Evolutionary conservation across 2,113 vertebrate genomes (phyloP), one percentile per base, ranked within the genome.

Genomic region (Falco punctatus): DNA sequence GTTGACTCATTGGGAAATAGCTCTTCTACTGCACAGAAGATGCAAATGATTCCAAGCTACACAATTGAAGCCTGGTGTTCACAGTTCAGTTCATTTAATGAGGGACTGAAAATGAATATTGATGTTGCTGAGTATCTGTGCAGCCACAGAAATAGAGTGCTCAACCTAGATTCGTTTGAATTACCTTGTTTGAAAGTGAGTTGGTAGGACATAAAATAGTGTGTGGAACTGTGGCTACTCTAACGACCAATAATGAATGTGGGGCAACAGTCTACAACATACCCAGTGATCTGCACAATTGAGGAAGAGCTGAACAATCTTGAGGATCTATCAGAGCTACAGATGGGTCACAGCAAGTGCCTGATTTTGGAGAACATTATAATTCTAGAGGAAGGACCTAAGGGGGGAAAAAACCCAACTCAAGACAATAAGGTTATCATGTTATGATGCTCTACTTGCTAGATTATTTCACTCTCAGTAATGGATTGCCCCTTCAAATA

Each of bases 381-480:
- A 14, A 40, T 65, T 86, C 7, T 13, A 77, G 40, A 77, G 18
- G 40, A 86, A 35, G 12, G 16, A 64, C 7, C 21, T 46, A 71
- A 49, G 10, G 15, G 13, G 22, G 3, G 30, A 77, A 38, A 54
- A 74, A 27, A 0, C 0, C 0, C 21, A 67, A 40, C 4, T 59
- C 12, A 44, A 26, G 62, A 4, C 7, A 35, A 67, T 75, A 75
- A 32, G 10, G 27, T 70, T 86, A 54, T 57, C 40, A 81, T 52
- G 14, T 49, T 77, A 38, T 13, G 18, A 79, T 58, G 33, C 10
- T 73, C 21, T 49, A 14, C 17, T 62, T 78, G 19, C 51, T 61
- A 46, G 33, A 77, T 62, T 86, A 65, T 64, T 71, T 87, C n/a
- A 23, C 42, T 11, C 16, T 61, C 30, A 32, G 42, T 81, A 71